Evolutionary conservation across 2,797 vertebrate species (phyloP).

Genomic region (Hirundo rustica): DNA sequence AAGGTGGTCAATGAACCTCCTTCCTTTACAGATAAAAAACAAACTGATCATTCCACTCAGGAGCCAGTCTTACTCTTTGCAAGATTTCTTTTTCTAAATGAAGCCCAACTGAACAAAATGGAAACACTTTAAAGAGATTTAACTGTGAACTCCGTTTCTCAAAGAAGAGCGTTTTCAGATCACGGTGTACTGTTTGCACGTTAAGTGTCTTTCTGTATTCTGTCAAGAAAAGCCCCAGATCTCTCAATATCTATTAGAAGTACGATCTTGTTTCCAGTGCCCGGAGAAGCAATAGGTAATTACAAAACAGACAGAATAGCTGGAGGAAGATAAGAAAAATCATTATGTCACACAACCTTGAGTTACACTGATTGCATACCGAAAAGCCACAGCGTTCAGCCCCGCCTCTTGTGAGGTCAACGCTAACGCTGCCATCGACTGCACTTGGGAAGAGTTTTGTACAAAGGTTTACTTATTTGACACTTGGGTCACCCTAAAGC

Average conservation of each 20-base stretch:
- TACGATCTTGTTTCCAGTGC: not conserved
- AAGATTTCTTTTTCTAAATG: not conserved
- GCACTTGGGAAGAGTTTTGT: not conserved
- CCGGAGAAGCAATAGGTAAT: constrained; percentile 10
- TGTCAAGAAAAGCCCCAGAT: not conserved
- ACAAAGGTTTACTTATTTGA: not conserved
- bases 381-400: not conserved
- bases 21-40: not conserved
- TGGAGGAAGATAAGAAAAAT: constrained; percentile 42
- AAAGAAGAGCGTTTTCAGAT: not conserved
- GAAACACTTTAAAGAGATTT: not conserved
- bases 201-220: not conserved
- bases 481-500: not conserved
- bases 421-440: not conserved
- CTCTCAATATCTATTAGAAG: not conserved
- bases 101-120: not conserved
- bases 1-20: not conserved
- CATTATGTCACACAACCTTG: constrained; percentile 8
- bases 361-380: not conserved
- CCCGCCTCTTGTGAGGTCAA: not conserved
- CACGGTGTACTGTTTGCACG: accelerated
- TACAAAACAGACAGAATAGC: constrained; percentile 20
- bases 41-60: not conserved
- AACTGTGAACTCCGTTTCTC: not conserved
- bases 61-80: not conserved